phyloP scores from a whole-genome alignment of 1,140 invertebrate species.

The Leptinotarsa lineolata region DNA sequence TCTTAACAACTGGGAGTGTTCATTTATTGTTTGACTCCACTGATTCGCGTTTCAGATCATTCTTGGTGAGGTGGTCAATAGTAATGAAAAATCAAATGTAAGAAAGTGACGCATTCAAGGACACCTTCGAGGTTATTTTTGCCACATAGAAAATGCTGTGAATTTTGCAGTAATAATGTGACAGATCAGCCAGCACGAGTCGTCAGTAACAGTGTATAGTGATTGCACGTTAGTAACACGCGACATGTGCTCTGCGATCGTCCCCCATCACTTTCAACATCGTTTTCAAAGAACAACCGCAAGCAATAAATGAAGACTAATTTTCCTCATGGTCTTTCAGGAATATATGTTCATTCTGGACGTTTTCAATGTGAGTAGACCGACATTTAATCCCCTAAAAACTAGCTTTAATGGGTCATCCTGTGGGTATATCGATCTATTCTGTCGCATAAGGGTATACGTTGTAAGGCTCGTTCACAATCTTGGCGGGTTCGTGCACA shows the following conservation, averaged over 20 bases:
- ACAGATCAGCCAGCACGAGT: neutral
- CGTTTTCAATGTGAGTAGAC: slow-evolving; percentile 54
- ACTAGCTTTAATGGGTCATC: slow-evolving; percentile 50
- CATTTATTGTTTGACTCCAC: neutral
- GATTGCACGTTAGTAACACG: neutral
- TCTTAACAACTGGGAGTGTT: neutral
- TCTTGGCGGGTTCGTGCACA: slow-evolving; percentile 30
- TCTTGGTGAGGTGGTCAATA: neutral
- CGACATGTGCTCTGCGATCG: slow-evolving; percentile 1
- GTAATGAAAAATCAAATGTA: slow-evolving; percentile 6
- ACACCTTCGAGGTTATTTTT: neutral
- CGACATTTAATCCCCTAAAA: slow-evolving; percentile 29
- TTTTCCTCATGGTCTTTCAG: slow-evolving; percentile 53
- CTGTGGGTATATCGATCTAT: slow-evolving; percentile 52
- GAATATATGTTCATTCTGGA: slow-evolving; percentile 52
- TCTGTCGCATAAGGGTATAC: slow-evolving; percentile 52
- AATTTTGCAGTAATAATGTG: neutral
- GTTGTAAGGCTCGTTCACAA: slow-evolving; percentile 48
- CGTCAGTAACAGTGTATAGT: neutral
- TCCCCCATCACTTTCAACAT: neutral
- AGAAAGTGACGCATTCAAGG: slow-evolving; percentile 3
- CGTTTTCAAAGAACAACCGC: neutral
- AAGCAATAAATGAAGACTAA: slow-evolving; percentile 56
- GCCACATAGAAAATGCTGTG: neutral
- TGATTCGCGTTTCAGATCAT: neutral